Conservation (phyloP, 2,888 invertebrate genomes). For the Amblyteles armatorius region DNA sequence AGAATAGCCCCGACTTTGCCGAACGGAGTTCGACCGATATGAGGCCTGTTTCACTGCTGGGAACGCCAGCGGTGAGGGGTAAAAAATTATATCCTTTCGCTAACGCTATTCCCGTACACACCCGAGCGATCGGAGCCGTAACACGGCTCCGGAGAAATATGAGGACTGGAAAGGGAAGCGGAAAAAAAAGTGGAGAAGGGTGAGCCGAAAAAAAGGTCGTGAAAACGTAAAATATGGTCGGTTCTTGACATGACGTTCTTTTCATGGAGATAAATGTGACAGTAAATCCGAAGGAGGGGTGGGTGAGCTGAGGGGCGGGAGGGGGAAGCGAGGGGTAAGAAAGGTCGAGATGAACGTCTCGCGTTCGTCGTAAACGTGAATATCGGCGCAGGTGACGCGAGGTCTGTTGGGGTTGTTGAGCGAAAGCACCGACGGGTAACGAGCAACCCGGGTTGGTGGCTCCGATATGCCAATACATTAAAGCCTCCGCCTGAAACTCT, state of each 20-base stretch:
- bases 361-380: conserved; percentile 26
- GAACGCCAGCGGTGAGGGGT: neutral
- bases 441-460: neutral
- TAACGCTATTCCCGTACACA: neutral
- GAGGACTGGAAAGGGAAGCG: neutral
- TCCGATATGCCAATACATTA: conserved; percentile 30
- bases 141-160: neutral
- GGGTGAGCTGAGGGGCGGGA: neutral
- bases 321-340: neutral
- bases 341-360: conserved; percentile 18
- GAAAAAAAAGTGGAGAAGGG: neutral
- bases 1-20: neutral
- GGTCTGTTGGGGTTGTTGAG: conserved; percentile 1
- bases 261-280: conserved; percentile 48
- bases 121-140: neutral
- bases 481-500: neutral
- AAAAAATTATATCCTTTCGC: neutral
- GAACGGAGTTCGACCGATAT: conserved; percentile 17
- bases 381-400: conserved; percentile 29
- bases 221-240: neutral
- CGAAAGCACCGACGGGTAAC: neutral
- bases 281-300: conserved; percentile 13
- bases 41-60: neutral
- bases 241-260: conserved; percentile 19
- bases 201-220: neutral